phyloP scores from a whole-genome alignment of 2,888 invertebrate genomes.

The Volucella inflata region DNA sequence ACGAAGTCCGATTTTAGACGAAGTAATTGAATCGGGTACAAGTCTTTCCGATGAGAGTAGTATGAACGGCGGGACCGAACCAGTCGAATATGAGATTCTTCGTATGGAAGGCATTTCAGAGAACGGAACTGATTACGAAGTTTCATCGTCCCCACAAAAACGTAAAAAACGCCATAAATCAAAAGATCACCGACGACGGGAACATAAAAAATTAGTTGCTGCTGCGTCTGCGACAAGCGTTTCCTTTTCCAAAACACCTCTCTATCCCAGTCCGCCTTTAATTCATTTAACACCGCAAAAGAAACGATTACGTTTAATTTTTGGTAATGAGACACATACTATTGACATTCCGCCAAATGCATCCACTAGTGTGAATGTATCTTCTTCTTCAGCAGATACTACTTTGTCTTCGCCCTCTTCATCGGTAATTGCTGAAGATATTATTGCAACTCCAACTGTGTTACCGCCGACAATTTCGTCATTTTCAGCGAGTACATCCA shows the following conservation, averaged over 20 bases:
- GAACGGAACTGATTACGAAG: constrained; percentile 80
- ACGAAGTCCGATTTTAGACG: constrained; percentile 93
- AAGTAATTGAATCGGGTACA: constrained; percentile 92
- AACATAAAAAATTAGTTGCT: constrained; percentile 62
- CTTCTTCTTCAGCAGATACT: constrained; percentile 65
- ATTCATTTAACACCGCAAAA: constrained; percentile 87
- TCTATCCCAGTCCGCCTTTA: constrained; percentile 78
- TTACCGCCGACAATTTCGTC: constrained; percentile 31
- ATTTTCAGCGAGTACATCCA: constrained; percentile 66
- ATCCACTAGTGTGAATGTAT: constrained; percentile 58
- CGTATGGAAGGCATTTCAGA: constrained; percentile 90
- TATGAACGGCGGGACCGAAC: constrained; percentile 81
- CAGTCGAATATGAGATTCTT: constrained; percentile 92
- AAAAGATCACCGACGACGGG: constrained; percentile 82
- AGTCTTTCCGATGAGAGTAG: constrained; percentile 87
- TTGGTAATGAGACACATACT: constrained; percentile 94
- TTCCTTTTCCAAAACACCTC: constrained; percentile 48
- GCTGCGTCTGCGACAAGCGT: constrained; percentile 46
- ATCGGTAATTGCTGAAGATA: constrained; percentile 55
- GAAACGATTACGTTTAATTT: constrained; percentile 93
- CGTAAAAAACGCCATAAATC: constrained; percentile 87
- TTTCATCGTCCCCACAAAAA: constrained; percentile 78
- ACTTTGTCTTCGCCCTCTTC: constrained; percentile 71
- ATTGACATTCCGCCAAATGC: constrained; percentile 90
- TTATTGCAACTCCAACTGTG: constrained; percentile 33